Conservation (phyloP, 1,140 invertebrate species). For the Drosophila pruinosa region DNA sequence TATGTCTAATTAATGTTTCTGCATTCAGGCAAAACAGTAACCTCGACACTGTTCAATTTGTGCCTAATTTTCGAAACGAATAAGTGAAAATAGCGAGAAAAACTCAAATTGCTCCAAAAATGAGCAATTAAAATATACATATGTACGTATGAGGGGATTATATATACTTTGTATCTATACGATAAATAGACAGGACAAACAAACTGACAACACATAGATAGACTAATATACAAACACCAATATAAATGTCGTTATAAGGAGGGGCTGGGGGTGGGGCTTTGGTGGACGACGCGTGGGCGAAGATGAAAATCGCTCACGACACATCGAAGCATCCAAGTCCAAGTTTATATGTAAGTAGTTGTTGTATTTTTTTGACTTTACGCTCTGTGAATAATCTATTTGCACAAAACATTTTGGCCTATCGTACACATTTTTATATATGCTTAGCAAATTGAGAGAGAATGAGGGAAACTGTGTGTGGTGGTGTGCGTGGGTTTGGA, state of each 20-base stretch:
- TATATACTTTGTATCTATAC: slow-evolving; percentile 25
- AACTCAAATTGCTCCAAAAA: slow-evolving; percentile 62
- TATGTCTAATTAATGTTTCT: slow-evolving; percentile 45
- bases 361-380: slow-evolving; percentile 42
- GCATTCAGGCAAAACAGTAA: slow-evolving; percentile 63
- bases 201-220: slow-evolving; percentile 50
- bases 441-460: slow-evolving; percentile 28
- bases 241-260: not conserved
- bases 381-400: slow-evolving; percentile 70
- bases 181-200: slow-evolving; percentile 68
- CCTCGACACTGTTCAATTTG: slow-evolving; percentile 56
- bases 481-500: slow-evolving; percentile 68
- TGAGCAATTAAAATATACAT: slow-evolving; percentile 66
- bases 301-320: slow-evolving; percentile 42
- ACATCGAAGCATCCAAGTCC: slow-evolving; percentile 61
- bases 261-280: slow-evolving; percentile 2
- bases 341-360: slow-evolving; percentile 64
- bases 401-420: slow-evolving; percentile 64
- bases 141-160: slow-evolving; percentile 28
- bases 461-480: slow-evolving; percentile 24
- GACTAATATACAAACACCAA: slow-evolving; percentile 1
- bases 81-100: slow-evolving; percentile 31
- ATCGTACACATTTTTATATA: slow-evolving; percentile 44
- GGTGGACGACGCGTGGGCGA: slow-evolving; percentile 61
- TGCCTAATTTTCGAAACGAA: slow-evolving; percentile 45